These are phyloP conservation scores for Dryomyza anilis DNA, from an alignment of 2,888 invertebrate species.

Conservation along the genomic window DNA sequence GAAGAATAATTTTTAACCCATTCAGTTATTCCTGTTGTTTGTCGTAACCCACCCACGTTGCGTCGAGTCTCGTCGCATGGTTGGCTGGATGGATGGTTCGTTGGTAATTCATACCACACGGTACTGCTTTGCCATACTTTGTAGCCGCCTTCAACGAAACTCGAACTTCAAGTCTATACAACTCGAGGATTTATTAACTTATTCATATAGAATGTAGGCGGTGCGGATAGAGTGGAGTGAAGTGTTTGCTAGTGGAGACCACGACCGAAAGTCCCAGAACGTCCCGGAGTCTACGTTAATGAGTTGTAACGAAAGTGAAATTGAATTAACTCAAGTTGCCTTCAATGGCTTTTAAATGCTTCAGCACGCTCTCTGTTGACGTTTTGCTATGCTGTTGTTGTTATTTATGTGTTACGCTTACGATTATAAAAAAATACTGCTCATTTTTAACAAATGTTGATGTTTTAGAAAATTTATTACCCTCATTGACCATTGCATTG, in stretches of 20 bases:
- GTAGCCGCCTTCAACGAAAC: not conserved
- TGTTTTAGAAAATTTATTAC: slow-evolving; percentile 12
- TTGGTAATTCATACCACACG: slow-evolving; percentile 3
- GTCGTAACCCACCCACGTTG: slow-evolving; percentile 8
- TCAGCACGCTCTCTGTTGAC: not conserved
- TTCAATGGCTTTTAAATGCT: not conserved
- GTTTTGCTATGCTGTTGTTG: not conserved
- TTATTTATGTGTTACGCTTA: not conserved
- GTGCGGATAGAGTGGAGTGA: not conserved
- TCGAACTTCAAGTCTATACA: not conserved
- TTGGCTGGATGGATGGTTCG: too few relatives aligned
- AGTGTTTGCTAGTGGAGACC: not conserved
- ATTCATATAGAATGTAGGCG: slow-evolving; percentile 10
- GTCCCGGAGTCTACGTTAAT: slow-evolving; percentile 28
- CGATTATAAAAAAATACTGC: slow-evolving; percentile 6
- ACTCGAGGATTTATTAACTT: slow-evolving; percentile 23
- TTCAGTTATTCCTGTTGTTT: not conserved
- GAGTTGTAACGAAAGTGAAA: slow-evolving; percentile 36
- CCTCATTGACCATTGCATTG: too few relatives aligned
- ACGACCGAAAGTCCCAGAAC: not conserved
- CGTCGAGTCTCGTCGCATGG: not conserved
- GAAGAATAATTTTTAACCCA: not conserved
- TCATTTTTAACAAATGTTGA: slow-evolving; percentile 4
- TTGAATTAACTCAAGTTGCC: slow-evolving; percentile 29
- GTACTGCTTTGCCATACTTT: slow-evolving; percentile 1